Evolutionary conservation across 2,113 vertebrate species (phyloP), one percentile per base, ranked within the genome.

Genomic region (sheep (Ovis aries)): DNA sequence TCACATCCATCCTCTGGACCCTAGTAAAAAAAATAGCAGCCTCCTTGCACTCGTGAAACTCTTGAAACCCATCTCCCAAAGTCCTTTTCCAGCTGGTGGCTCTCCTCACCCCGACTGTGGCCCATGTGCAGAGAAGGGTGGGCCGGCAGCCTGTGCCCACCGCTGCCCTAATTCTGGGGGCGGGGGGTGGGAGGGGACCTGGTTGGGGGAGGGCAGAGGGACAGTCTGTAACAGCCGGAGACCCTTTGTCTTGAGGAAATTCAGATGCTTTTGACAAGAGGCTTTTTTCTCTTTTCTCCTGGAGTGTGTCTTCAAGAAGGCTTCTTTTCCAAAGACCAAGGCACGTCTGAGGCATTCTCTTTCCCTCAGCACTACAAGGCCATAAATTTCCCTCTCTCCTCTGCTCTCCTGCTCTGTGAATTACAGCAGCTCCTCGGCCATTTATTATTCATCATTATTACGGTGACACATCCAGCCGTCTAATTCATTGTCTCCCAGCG

Each of bases 401-500:
- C 57, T 92, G 45, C n/a, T 53, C 78, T 91, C 91, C 91, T 2
- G 36, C 29, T 78, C 83, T 0, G 33, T 82, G 96, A 97, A 55
- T 98, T 91, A 94, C 36, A 50, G 90, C n/a, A 9, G n/a, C 62
- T 77, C 82, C 93, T 43, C 1, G 0, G 15, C 77, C 92, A 59
- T 91, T 88, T 83, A 80, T 85, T 92, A 90, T 95, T 88, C 90
- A n/a, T 92, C 90, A 64, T 92, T 62, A 91, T 96, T 55, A 97
- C 36, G 1, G 90, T n/a, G 88, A 94, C 88, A 59, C 9, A 62
- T 67, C 77, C 91, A 62, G 80, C 67, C 53, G 1, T 85, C 80
- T 43, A 86, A 96, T 82, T 95, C 92, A 78, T 23, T 3, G 82
- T 91, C 97, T 96, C 89, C 81, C 17, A 96, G 31, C 0, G 0